Base-by-base conservation (phyloP, 2,797 vertebrate genomes). In the Sebastes iracundus region DNA sequence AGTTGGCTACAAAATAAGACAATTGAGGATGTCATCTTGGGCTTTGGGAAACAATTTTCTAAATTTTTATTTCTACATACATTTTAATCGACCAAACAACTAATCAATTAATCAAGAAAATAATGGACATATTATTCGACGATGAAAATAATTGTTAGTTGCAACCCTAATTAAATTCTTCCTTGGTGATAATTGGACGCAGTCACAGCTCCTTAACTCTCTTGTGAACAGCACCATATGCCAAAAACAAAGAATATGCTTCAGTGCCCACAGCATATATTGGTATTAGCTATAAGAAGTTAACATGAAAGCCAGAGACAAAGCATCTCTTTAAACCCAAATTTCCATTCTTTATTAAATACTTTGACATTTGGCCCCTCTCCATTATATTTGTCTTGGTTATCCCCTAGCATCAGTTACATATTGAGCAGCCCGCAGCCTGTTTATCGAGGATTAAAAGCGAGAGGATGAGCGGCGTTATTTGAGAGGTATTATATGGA, bases 401-500 rank as follows among this genome's bases (percentile, higher is more conserved):
- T 88, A 86, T 85, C 82, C 79, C 74, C 32, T 63, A 81, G 88
- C 93, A 91, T 96, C 95, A 92, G 11, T 96, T 95, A 87, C 88
- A 91, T 95, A 96, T 95, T 95, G 91, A 94, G 87, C 83, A 84
- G 91, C 91, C 93, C 73, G 94, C 85, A 96, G 96, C 94, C 96
- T 96, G 96, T 97, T 97, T 96, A 97, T 98, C 93, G 89, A 91
- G 97, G 97, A 97, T 99, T 97, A 98, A 96, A 96, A 95, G 92
- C 91, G 94, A 96, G 96, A 96, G 96, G 93, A 93, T 93, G 93
- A 93, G 90, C 91, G 7, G 55, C 86, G 91, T 92, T 91, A 92
- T 90, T 92, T 87, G 82, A 90, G 86, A 78, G 85, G 90, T 90
- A 95, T 95, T 96, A 95, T 93, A 89, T 79, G 88, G 91, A 96